Evolutionary conservation across 2,797 vertebrate species (phyloP).

Genomic region (Sphenodon punctatus): DNA sequence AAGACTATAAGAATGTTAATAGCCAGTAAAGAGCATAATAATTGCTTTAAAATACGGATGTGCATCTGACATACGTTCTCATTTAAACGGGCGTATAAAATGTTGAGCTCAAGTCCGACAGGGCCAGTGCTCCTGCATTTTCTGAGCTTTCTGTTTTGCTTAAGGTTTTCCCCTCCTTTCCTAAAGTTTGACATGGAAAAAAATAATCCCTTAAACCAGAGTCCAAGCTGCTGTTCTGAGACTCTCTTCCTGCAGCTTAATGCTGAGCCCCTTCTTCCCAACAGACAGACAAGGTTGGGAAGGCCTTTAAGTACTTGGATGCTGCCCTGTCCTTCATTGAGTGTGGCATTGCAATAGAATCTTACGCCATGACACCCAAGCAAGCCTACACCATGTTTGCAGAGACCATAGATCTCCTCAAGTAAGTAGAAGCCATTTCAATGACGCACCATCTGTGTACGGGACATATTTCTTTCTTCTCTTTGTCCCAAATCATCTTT

Average conservation of each 20-base stretch:
- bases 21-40: not conserved
- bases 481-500: too few relatives aligned
- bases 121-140: not conserved
- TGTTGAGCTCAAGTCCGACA: not conserved
- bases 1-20: not conserved
- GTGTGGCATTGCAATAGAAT: conserved; percentile 89
- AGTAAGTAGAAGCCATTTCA: conserved; percentile 72
- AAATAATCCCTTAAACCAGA: not conserved
- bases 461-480: not conserved
- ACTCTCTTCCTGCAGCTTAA: not conserved
- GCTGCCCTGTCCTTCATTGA: conserved; percentile 90
- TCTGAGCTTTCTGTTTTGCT: not conserved
- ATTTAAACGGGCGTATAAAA: not conserved
- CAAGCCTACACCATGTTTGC: conserved; percentile 89
- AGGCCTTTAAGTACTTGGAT: conserved; percentile 90
- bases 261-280: not conserved
- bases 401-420: conserved; percentile 90
- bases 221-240: too few relatives aligned
- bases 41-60: not conserved
- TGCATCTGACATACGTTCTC: not conserved
- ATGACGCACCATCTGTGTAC: fast-evolving
- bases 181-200: not conserved
- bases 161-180: not conserved
- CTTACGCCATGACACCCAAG: conserved; percentile 82
- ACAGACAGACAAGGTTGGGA: conserved; percentile 86